Evolutionary conservation across 2,797 vertebrate species (phyloP).

Genomic region (Leptodactylus fallax): DNA sequence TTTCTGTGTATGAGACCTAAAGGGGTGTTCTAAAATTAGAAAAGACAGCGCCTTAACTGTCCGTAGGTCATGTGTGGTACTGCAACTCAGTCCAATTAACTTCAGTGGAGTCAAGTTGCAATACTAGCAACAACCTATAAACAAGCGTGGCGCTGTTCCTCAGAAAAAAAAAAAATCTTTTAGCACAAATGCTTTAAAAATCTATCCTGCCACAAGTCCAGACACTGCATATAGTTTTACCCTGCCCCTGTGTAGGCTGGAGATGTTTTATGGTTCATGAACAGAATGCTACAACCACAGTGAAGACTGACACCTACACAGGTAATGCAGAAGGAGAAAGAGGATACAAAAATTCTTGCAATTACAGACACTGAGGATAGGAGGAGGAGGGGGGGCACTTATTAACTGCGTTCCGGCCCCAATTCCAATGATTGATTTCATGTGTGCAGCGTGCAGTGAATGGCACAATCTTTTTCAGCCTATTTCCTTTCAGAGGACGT

Average conservation of each 20-base stretch:
- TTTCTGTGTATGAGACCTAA: neutral
- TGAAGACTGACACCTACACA: neutral
- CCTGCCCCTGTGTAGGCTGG: neutral
- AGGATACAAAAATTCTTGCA: neutral
- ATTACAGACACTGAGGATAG: too few species aligned
- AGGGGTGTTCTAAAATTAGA: neutral
- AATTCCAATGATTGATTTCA: neutral
- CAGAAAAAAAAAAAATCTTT: neutral
- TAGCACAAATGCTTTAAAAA: neutral
- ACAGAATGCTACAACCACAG: neutral
- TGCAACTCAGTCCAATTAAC: neutral
- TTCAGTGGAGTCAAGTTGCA: neutral
- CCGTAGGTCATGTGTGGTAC: neutral
- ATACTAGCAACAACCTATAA: neutral
- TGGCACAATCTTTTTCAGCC: constrained; percentile 19
- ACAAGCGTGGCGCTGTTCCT: neutral
- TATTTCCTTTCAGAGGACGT: constrained; percentile 31
- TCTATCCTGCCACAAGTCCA: neutral
- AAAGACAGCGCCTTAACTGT: neutral
- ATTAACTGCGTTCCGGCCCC: neutral
- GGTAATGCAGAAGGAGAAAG: neutral
- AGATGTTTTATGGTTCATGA: neutral
- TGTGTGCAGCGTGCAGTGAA: constrained; percentile 13
- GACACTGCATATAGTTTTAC: neutral
- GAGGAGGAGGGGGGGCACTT: neutral